phyloP scores from a whole-genome alignment of 2,113 vertebrate species.

The Promerops cafer region DNA sequence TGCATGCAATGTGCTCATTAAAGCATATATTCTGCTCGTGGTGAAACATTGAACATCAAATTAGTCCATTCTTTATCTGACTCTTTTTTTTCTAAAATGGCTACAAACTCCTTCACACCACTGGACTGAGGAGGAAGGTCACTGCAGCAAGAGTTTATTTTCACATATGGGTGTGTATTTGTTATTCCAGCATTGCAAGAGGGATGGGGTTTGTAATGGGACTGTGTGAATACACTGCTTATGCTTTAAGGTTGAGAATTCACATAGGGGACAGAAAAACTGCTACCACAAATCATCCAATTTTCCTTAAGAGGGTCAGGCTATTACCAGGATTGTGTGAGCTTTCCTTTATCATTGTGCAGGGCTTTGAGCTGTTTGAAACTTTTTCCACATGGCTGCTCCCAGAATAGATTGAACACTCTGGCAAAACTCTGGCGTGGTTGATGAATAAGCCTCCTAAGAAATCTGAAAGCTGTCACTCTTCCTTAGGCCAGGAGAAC shows the following conservation, averaged over 20 bases:
- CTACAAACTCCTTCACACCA: constrained; percentile 25
- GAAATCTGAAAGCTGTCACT: constrained; percentile 52
- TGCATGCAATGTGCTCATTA: constrained; percentile 40
- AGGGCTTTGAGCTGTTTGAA: constrained; percentile 51
- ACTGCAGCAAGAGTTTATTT: background rate
- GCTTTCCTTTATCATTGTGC: constrained; percentile 58
- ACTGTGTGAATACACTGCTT: background rate
- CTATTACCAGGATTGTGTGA: constrained; percentile 61
- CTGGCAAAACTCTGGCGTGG: background rate
- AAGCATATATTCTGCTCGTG: constrained; percentile 12
- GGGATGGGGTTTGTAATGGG: background rate
- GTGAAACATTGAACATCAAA: constrained; percentile 17
- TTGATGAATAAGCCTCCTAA: constrained; percentile 52
- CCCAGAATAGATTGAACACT: constrained; percentile 36
- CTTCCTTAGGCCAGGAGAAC: background rate
- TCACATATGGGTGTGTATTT: background rate
- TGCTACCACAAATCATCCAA: constrained; percentile 62
- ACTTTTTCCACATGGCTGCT: constrained; percentile 60
- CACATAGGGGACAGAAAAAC: constrained; percentile 24
- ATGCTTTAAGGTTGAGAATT: constrained; percentile 26
- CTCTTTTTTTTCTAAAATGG: background rate
- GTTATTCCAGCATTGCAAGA: background rate
- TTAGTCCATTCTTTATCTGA: constrained; percentile 20
- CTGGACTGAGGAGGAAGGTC: constrained; percentile 20
- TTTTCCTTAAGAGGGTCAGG: constrained; percentile 63